Conservation (phyloP, 2,888 invertebrate species). For the Drosophila mulleri region DNA sequence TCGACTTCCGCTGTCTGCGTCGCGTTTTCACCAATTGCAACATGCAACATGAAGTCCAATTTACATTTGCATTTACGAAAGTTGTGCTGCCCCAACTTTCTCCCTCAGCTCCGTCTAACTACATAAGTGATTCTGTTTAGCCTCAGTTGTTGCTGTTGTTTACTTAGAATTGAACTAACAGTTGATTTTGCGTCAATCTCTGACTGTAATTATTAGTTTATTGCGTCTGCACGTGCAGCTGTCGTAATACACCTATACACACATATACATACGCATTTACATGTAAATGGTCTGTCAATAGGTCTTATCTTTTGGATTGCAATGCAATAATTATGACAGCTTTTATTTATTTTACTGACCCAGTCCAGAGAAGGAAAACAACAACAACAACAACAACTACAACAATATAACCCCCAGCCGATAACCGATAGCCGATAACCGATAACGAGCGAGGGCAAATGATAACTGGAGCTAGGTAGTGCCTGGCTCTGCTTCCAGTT, state of each 20-base stretch:
- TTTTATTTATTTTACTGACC: constrained; percentile 5
- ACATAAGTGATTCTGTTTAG: constrained; percentile 25
- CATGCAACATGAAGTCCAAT: constrained; percentile 46
- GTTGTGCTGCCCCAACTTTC: constrained; percentile 36
- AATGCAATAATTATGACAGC: constrained; percentile 23
- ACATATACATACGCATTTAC: not conserved
- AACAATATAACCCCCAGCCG: not conserved
- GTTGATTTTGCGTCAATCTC: not conserved
- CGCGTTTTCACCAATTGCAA: constrained; percentile 47
- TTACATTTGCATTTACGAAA: constrained; percentile 33
- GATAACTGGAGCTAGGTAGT: not conserved
- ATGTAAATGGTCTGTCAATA: not conserved
- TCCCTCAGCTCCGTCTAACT: not conserved
- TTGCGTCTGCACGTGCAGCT: constrained; percentile 22
- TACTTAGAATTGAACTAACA: not conserved
- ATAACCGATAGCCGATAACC: constrained; percentile 8
- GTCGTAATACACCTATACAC: constrained; percentile 10
- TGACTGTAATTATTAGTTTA: constrained; percentile 3
- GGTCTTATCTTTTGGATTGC: constrained; percentile 16
- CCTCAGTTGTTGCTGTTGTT: not conserved
- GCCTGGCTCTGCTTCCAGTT: not conserved
- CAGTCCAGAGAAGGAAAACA: not conserved
- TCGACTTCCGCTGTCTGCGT: constrained; percentile 46
- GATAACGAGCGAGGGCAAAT: not conserved
- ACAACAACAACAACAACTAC: too few relatives aligned